Evolutionary conservation across 2,113 vertebrate species (phyloP).

Genomic region (Oxyruncus cristatus): DNA sequence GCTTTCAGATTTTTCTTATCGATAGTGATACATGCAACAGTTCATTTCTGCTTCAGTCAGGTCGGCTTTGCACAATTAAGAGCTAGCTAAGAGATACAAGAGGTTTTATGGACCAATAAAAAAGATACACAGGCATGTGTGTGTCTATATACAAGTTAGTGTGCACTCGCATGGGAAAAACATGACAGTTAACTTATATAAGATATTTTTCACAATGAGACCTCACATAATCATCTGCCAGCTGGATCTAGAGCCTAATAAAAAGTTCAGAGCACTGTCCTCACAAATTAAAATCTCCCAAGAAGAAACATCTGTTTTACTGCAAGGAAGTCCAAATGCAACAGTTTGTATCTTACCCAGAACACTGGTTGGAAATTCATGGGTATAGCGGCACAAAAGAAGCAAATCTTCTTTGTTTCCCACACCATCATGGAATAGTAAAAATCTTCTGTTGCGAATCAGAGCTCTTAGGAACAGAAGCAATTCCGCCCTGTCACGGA

Average conservation of each 20-base stretch:
- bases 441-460: background rate
- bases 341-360: background rate
- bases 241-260: background rate
- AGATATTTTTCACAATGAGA: background rate
- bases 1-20: background rate
- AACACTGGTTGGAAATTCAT: background rate
- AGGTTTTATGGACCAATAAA: background rate
- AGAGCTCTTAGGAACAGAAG: background rate
- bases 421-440: background rate
- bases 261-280: background rate
- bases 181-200: background rate
- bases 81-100: background rate
- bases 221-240: background rate
- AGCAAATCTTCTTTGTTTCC: background rate
- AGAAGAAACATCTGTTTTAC: background rate
- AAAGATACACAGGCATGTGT: fast-evolving
- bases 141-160: background rate
- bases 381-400: background rate
- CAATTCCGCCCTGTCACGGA: background rate
- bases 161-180: background rate
- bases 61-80: background rate
- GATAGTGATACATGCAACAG: background rate
- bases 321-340: background rate
- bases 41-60: background rate
- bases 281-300: background rate